Evolutionary conservation across 2,888 invertebrate genomes (phyloP).

Genomic region (Noctuana brunneofusca): DNA sequence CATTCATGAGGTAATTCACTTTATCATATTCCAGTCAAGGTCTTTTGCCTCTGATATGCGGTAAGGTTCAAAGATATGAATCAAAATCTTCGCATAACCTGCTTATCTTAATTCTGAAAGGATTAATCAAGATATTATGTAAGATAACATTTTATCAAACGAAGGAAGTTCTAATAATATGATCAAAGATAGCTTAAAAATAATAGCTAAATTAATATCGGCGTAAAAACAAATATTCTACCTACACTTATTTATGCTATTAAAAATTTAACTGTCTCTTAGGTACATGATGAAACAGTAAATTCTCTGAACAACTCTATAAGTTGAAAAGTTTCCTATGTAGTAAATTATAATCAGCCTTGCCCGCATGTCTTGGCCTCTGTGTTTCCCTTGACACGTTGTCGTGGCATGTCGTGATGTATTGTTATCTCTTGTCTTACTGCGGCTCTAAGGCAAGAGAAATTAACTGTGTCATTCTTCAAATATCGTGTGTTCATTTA

Average conservation of each 20-base stretch:
- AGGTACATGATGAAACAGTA: conserved; percentile 8
- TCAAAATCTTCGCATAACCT: not conserved
- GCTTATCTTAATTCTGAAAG: not conserved
- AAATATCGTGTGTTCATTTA: not conserved
- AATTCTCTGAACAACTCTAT: not conserved
- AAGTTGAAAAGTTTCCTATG: conserved; percentile 27
- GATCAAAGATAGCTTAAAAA: not conserved
- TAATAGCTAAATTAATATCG: not conserved
- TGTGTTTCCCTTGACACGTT: conserved; percentile 40
- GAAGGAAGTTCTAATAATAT: not conserved
- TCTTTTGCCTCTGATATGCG: not conserved
- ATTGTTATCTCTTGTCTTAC: conserved; percentile 3
- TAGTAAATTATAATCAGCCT: conserved; percentile 33
- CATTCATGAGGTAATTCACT: conserved; percentile 26
- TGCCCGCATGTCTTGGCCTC: conserved; percentile 36
- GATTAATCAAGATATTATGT: not conserved
- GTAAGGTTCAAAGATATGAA: not conserved
- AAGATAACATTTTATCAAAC: not conserved
- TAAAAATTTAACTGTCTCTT: too few species aligned
- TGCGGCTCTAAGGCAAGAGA: not conserved
- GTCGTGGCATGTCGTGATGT: conserved; percentile 22
- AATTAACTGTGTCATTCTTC: not conserved
- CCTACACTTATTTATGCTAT: too few species aligned
- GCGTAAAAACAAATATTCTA: too few species aligned
- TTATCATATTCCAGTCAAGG: conserved; percentile 16